Conservation (phyloP, 2,797 vertebrate genomes). For the Mycteria americana region DNA sequence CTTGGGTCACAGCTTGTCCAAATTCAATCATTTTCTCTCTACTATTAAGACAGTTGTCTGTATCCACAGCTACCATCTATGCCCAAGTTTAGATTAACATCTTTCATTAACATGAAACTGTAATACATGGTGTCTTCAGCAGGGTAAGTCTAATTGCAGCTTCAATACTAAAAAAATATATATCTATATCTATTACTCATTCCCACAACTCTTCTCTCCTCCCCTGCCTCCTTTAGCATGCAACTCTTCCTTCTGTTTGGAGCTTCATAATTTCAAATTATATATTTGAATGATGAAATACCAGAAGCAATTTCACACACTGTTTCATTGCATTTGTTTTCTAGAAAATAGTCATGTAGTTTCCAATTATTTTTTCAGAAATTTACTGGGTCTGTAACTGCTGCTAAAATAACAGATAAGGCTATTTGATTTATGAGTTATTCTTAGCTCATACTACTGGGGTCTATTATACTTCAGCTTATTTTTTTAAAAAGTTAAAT, state of each 20-base stretch:
- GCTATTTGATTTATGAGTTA: background rate
- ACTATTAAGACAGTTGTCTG: background rate
- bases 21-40: background rate
- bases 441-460: background rate
- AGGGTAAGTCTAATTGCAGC: background rate
- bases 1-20: background rate
- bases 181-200: background rate
- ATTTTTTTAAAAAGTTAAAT: background rate
- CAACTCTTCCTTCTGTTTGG: background rate
- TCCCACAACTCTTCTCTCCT: background rate
- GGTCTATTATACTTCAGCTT: background rate
- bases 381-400: background rate
- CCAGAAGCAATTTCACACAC: conserved; percentile 35
- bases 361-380: conserved; percentile 20
- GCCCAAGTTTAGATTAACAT: background rate
- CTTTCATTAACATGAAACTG: background rate
- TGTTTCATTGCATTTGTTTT: conserved; percentile 12
- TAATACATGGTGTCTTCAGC: background rate
- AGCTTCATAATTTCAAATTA: background rate
- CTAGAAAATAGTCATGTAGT: background rate
- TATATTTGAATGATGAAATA: conserved; percentile 4
- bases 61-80: background rate
- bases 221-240: background rate
- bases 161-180: background rate
- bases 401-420: background rate